A percentile compares a stretch with the other conserved stretches of the same genome.
These are phyloP conservation scores for Theocolax elegans DNA, from an alignment of 1,140 invertebrate species.

Conservation along the genomic window DNA sequence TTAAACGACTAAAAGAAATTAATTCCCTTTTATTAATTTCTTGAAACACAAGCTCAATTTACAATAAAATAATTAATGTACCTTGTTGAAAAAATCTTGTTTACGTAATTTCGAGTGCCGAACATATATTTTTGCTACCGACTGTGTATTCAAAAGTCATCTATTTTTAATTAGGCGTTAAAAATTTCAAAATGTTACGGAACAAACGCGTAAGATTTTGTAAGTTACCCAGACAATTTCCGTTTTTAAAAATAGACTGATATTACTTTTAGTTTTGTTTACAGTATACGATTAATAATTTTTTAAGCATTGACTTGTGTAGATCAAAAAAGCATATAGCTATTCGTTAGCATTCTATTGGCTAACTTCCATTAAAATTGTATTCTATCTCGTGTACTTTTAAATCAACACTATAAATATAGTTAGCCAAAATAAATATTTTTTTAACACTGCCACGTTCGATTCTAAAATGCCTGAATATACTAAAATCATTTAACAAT, in stretches of 20 bases:
- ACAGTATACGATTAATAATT: background rate
- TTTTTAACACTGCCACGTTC: no score
- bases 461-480: no score
- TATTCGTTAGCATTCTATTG: background rate
- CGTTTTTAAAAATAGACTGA: no score
- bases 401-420: no score
- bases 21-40: no score
- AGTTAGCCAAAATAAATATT: background rate
- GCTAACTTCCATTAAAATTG: background rate
- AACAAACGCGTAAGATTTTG: background rate
- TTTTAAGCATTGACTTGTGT: background rate
- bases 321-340: background rate
- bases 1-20: no score
- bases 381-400: background rate
- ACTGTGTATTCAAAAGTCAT: background rate
- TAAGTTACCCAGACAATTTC: background rate
- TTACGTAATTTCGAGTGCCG: background rate
- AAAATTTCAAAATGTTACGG: slow-evolving; percentile 3
- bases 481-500: no score
- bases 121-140: background rate
- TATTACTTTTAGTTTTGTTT: no score
- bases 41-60: no score
- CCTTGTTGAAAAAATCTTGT: no score
- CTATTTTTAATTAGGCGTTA: background rate
- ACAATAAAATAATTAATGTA: no score